Percentiles rank a stretch among this genome's conserved stretches.
These are phyloP conservation scores for Diloba caeruleocephala DNA, from an alignment of 2,888 invertebrate genomes.

Conservation along the genomic window DNA sequence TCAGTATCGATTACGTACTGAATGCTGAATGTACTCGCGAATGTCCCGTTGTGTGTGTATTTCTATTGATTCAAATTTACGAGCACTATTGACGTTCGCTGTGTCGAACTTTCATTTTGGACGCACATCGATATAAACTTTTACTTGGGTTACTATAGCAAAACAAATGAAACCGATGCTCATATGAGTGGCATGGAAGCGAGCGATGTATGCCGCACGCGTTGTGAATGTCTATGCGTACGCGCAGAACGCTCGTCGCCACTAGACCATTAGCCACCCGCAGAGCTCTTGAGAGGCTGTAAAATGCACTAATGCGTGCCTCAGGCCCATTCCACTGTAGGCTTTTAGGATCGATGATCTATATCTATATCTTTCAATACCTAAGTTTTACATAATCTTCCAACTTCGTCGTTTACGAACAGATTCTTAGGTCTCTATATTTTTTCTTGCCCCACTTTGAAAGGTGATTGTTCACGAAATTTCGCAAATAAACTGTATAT, in stretches of 20 bases:
- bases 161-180: conserved; percentile 53
- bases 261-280: conserved; percentile 1
- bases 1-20: conserved; percentile 10
- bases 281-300: conserved; percentile 9
- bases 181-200: conserved; percentile 28
- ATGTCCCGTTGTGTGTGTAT: not conserved
- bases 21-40: not conserved
- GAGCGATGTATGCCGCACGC: conserved; percentile 59
- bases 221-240: conserved; percentile 54
- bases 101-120: conserved; percentile 24
- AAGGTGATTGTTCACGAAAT: not conserved
- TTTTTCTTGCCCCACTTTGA: conserved; percentile 6
- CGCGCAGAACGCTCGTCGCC: conserved; percentile 12
- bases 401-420: not conserved
- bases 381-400: no score
- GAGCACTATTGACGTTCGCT: not conserved
- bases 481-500: conserved; percentile 28
- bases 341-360: no score
- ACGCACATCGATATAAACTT: conserved; percentile 30
- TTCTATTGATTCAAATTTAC: conserved; percentile 7
- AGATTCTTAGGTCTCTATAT: not conserved
- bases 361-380: no score
- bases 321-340: no score
- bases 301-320: conserved; percentile 6
- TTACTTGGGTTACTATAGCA: conserved; percentile 47